Evolutionary conservation across 92 coral and sea anemone genomes (phyloP).

Genomic region (Hydrozoanthus gracilis): DNA sequence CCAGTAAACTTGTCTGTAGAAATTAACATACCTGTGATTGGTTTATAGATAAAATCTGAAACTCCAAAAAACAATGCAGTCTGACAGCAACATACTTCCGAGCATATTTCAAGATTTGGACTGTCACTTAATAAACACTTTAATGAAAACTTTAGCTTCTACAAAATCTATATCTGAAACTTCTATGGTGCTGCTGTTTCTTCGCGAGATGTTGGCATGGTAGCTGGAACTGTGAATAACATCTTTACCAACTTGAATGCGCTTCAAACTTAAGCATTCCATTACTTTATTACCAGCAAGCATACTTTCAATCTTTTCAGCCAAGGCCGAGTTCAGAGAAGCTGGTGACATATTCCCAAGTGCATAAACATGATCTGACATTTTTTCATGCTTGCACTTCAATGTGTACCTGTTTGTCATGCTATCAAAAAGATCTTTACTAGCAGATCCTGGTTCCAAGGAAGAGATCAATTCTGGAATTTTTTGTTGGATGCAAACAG

Average conservation of each 20-base stretch:
- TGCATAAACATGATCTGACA: conserved; percentile 53
- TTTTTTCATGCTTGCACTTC: conserved; percentile 59
- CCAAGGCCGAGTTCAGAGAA: conserved; percentile 32
- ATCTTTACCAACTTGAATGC: conserved; percentile 50
- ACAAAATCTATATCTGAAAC: conserved; percentile 43
- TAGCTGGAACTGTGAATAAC: conserved; percentile 57
- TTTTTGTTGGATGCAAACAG: conserved; percentile 52
- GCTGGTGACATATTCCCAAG: conserved; percentile 66
- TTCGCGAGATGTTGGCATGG: conserved; percentile 36
- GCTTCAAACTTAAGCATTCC: conserved; percentile 36
- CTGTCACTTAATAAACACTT: too few species aligned
- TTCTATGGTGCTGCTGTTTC: conserved; percentile 64
- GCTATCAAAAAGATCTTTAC: conserved; percentile 49
- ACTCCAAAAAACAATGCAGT: too few species aligned
- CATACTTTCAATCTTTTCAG: conserved; percentile 40
- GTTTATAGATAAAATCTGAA: too few species aligned
- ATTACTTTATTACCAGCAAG: background rate
- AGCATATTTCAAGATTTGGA: too few species aligned
- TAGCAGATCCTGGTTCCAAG: conserved; percentile 43
- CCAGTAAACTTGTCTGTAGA: too few species aligned
- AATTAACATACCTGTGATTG: too few species aligned
- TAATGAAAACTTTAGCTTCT: too few species aligned
- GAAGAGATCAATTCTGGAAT: conserved; percentile 50
- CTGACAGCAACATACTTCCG: too few species aligned
- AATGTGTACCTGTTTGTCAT: conserved; percentile 52